A percentile compares a stretch with the other conserved stretches of the same genome.
These are phyloP conservation scores for Lethenteron camtschaticum DNA, from an alignment of 2,113 vertebrate species.

Conservation along the genomic window DNA sequence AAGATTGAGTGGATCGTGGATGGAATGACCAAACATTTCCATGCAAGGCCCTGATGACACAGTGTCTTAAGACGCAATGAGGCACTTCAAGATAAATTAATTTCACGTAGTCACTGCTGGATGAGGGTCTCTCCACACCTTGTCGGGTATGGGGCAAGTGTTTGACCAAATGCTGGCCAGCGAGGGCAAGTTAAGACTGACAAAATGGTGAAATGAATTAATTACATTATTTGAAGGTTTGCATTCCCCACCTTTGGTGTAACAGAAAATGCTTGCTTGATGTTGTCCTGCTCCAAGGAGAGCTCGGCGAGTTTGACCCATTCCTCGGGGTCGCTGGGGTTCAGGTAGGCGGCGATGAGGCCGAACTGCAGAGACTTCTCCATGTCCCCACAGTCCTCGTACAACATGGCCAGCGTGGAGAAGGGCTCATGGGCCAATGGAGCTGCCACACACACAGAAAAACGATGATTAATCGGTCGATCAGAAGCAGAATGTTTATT, in stretches of 20 bases:
- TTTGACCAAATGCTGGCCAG: no score
- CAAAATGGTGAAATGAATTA: background rate
- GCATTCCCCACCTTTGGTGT: constrained; percentile 48
- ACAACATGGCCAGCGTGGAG: constrained; percentile 92
- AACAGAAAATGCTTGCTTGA: constrained; percentile 90
- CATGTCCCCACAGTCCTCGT: constrained; percentile 77
- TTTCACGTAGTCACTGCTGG: no score
- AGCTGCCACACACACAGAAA: constrained; percentile 24
- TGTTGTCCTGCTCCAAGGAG: constrained; percentile 88
- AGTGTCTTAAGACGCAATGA: no score
- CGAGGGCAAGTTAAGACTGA: background rate
- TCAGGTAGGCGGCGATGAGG: constrained; percentile 81
- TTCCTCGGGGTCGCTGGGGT: constrained; percentile 80
- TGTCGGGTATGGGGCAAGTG: no score
- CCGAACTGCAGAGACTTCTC: constrained; percentile 87
- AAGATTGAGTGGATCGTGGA: no score
- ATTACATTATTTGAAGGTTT: background rate
- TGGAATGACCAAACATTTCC: no score
- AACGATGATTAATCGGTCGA: background rate
- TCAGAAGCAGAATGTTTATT: constrained; percentile 2
- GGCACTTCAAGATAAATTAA: no score
- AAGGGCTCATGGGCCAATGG: constrained; percentile 91
- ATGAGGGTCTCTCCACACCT: no score
- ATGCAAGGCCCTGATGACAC: no score
- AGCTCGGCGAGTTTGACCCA: constrained; percentile 87